Evolutionary conservation across 2,113 vertebrate species (phyloP), one percentile per base, ranked within the genome.

Genomic region (Egretta garzetta): DNA sequence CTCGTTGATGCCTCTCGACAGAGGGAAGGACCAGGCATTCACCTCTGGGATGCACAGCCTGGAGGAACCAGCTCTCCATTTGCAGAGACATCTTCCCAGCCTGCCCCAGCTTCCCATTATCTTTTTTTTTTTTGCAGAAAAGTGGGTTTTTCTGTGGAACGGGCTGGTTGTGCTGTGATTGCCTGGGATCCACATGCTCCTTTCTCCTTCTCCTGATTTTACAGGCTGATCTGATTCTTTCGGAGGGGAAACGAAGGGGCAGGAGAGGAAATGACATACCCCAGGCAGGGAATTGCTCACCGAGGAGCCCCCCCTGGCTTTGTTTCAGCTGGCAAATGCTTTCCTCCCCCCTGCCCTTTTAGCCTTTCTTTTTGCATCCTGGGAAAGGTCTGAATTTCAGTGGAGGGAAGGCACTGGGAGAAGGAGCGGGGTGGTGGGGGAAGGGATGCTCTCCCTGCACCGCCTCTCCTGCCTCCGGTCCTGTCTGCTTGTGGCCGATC

Each of bases 141-240:
- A 76, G 8, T 5, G 1, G 13, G 41, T 67, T 67, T 77, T 12
- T 1, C 49, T 20, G 28, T 0, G 2, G 43, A n/a, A 64, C 14
- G 28, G 15, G 47, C 30, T 4, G 15, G 30, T 20, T 26, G 28
- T 37, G 37, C 63, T n/a, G 8, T 39, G 71, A 14, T 9, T 19
- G 3, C 0, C 3, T 5, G 21, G 15, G 60, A 75, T 20, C 47
- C 52, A 19, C 5, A 0, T 8, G 0, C 56, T 53, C 26, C 52
- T 74, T 67, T 23, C 30, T 1, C 47, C 74, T 90, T 24, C 68
- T 52, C 22, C 3, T 11, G 35, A 19, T 75, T 82, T 43, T 6
- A 8, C 73, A 64, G 49, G 58, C 66, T 43, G 62, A 45, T 19
- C 58, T 72, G 0, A 10, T 72, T 45, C 77, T 53, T 37, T 60